Base-by-base conservation (phyloP, 2,113 vertebrate genomes). In the Eurystomus gularis region DNA sequence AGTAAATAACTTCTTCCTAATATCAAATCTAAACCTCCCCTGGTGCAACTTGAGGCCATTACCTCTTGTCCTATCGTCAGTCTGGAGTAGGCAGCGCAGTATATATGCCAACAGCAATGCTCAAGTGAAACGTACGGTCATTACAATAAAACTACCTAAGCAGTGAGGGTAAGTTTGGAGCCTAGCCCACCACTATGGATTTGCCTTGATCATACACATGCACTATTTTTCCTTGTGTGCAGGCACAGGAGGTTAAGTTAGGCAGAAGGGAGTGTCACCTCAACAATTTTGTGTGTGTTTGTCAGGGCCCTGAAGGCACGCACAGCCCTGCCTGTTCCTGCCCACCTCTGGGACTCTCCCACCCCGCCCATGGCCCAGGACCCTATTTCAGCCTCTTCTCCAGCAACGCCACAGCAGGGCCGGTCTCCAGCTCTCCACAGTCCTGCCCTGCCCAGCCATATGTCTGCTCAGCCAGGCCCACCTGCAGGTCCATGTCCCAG, bases 111-210 rank as follows among this genome's bases (percentile, higher is more conserved):
- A 82, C 90, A 96, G 82, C 93, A 82, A 4, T 0, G 4, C 52
- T 73, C 95, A 76, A 49, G 66, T 90, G 94, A 80, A 91, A 79
- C 60, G 55, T 68, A 60, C 89, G 70, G 17, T 40, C 72, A 28
- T 64, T 62, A 37, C 7, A 21, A 48, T 71, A 31, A 54, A 83
- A 44, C 33, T 9, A 92, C 60, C 82, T 33, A 19, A 88, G 71
- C 68, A 33, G 3, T 1, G 24, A 80, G 71, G 44, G 11, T 14
- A 10, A 46, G 17, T 21, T 70, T 62, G 54, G 76, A 95, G 55
- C 55, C 23, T 80, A 92, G 64, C 28, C 42, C 83, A 64, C 51
- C 3, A 3, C 65, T 84, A 10, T 0, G 14, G 15, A 40, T 88
- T 90, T 88, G 23, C 52, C 37, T 84, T 86, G 68, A 69, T 80